Evolutionary conservation across 2,113 vertebrate genomes (phyloP).

Genomic region (Dermatemys mawii): DNA sequence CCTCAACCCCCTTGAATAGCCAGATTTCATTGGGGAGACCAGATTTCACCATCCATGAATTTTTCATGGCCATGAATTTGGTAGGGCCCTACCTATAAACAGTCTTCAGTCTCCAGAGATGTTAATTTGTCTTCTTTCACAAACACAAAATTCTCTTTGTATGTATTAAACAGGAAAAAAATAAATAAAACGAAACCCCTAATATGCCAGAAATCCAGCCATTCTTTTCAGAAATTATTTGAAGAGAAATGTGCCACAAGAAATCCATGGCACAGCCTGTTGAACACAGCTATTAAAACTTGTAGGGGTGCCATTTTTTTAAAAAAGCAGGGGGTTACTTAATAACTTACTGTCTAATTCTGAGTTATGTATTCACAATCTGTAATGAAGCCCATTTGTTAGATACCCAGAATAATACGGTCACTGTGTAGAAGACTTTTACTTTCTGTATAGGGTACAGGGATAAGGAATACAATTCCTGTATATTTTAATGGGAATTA

Average conservation of each 20-base stretch:
- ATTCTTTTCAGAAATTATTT: background rate
- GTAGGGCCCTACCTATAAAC: background rate
- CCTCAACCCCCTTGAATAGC: background rate
- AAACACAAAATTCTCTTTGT: background rate
- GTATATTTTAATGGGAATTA: rapidly evolving
- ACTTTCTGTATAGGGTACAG: background rate
- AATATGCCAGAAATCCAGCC: background rate
- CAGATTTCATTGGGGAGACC: background rate
- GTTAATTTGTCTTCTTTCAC: background rate
- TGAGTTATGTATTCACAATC: background rate
- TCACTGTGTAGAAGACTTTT: background rate
- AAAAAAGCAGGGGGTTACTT: background rate
- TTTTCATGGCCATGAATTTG: background rate
- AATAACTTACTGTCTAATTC: background rate
- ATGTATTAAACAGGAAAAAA: background rate
- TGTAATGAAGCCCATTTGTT: background rate
- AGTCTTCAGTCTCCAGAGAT: background rate
- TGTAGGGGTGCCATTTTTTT: background rate
- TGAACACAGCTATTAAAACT: background rate
- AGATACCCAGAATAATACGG: background rate
- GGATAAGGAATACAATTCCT: background rate
- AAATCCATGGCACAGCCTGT: background rate
- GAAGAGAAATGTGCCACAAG: background rate
- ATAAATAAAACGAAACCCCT: rapidly evolving
- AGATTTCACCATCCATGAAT: background rate